Evolutionary conservation across 2,797 vertebrate species (phyloP).

Genomic region (Gymnoscopelus microlampas): DNA sequence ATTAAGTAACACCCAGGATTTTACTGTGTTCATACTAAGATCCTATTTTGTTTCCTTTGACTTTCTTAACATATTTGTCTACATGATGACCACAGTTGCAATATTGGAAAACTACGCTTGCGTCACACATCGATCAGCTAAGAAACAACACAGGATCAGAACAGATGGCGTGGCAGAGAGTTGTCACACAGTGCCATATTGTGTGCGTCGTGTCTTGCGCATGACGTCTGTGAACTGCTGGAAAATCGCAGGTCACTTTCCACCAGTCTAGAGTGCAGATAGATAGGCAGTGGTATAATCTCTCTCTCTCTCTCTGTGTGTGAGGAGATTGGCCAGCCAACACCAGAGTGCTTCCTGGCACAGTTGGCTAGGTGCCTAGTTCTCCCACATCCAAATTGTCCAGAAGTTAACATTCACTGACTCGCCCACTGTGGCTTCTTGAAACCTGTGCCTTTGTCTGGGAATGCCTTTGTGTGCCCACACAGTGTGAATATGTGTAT

Average conservation of each 20-base stretch:
- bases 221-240: no score
- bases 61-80: no score
- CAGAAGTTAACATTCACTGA: conserved; percentile 49
- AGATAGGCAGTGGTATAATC: no score
- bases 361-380: conserved; percentile 53
- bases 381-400: conserved; percentile 57
- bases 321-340: background rate
- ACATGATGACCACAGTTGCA: no score
- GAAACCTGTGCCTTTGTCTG: conserved; percentile 47
- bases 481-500: conserved; percentile 16
- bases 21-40: no score
- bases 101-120: no score
- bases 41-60: no score
- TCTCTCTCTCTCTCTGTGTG: no score
- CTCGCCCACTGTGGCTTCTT: conserved; percentile 44
- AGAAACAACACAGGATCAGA: conserved; percentile 14
- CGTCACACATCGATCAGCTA: conserved; percentile 2
- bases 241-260: no score
- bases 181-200: background rate
- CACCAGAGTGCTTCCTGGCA: conserved; percentile 37
- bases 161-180: conserved; percentile 14
- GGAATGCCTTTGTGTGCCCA: conserved; percentile 34
- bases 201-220: no score
- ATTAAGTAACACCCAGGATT: no score
- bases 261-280: no score